Conservation (phyloP, 2,888 invertebrate species). For the Himalopsyche japonica region DNA sequence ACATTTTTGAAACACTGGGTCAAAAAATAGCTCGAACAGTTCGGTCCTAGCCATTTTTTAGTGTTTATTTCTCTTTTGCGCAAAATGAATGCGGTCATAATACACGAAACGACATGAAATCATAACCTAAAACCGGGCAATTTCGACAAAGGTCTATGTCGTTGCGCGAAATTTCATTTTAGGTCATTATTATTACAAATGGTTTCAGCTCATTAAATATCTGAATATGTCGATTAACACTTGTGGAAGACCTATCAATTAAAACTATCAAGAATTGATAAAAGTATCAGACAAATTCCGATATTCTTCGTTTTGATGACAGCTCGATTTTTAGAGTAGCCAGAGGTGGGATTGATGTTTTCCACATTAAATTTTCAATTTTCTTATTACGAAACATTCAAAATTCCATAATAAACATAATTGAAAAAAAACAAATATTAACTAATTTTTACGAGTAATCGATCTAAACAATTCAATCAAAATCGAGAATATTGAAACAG, state of each 20-base stretch:
- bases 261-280: neutral
- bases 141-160: neutral
- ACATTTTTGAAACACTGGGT: slow-evolving; percentile 61
- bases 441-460: too few species aligned
- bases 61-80: slow-evolving; percentile 35
- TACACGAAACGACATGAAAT: neutral
- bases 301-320: neutral
- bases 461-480: too few species aligned
- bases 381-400: too few species aligned
- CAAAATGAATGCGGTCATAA: slow-evolving; percentile 24
- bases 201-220: neutral
- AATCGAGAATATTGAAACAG: too few species aligned
- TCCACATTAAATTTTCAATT: neutral
- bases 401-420: too few species aligned
- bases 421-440: too few species aligned
- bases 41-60: slow-evolving; percentile 57
- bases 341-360: neutral
- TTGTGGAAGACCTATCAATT: neutral
- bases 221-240: neutral
- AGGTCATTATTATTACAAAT: neutral
- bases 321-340: neutral
- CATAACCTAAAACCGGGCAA: neutral
- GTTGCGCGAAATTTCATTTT: neutral
- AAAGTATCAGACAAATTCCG: neutral
- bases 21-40: slow-evolving; percentile 60